phyloP scores from a whole-genome alignment of 2,797 vertebrate species.

The Nyctibius grandis region DNA sequence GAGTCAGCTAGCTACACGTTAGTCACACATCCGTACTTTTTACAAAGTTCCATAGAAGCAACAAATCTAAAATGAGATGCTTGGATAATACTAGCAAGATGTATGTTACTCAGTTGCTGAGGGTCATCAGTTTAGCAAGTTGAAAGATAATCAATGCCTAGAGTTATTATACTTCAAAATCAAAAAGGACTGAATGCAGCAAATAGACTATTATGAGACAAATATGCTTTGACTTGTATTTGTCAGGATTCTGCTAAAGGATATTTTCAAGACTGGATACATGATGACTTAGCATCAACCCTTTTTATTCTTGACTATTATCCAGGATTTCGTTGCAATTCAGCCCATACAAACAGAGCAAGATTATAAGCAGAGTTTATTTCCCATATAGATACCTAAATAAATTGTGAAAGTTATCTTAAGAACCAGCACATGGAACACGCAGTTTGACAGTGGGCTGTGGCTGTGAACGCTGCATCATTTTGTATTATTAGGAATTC shows the following conservation, averaged over 20 bases:
- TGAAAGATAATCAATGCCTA: neutral
- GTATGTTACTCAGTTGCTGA: neutral
- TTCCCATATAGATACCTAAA: neutral
- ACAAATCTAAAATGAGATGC: neutral
- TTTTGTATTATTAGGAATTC: neutral
- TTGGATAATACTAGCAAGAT: neutral
- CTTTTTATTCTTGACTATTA: neutral
- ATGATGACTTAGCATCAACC: neutral
- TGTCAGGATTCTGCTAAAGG: conserved; percentile 22
- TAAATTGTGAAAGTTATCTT: neutral
- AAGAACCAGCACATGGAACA: neutral
- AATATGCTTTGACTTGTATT: neutral
- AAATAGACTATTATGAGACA: neutral
- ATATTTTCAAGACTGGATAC: neutral
- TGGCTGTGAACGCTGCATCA: neutral
- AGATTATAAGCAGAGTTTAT: neutral
- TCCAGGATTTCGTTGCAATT: neutral
- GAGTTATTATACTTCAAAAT: neutral
- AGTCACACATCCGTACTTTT: neutral
- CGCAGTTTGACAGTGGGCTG: neutral
- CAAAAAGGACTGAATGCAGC: neutral
- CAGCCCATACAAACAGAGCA: neutral
- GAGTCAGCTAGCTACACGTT: neutral
- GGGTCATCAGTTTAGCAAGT: neutral
- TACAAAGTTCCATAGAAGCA: neutral